Conservation (phyloP, 2,888 invertebrate species). For the Tanytarsus gracilentus region DNA sequence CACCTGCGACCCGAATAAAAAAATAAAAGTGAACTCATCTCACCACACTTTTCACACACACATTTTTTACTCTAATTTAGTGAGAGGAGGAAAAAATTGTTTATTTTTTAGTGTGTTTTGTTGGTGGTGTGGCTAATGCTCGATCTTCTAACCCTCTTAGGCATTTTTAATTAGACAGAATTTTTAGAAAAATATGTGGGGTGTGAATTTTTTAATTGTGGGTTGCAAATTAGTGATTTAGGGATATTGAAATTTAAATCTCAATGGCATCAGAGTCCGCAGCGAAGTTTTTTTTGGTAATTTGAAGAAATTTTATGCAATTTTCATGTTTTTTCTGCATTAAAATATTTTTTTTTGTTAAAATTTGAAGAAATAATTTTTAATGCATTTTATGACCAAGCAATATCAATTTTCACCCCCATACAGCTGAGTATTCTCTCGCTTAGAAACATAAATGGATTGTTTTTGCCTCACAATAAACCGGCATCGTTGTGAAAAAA, state of each 20-base stretch:
- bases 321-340: constrained; percentile 1
- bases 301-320: too few relatives aligned
- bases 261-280: too few relatives aligned
- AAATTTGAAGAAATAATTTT: neutral
- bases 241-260: too few relatives aligned
- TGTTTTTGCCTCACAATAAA: too few relatives aligned
- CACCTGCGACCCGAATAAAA: constrained; percentile 20
- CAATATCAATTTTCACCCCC: neutral
- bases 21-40: too few relatives aligned
- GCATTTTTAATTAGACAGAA: constrained; percentile 25
- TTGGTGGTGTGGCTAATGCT: neutral
- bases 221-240: too few relatives aligned
- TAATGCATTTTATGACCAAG: neutral
- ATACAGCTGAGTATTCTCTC: neutral
- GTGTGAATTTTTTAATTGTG: too few relatives aligned
- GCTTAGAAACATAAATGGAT: constrained; percentile 24
- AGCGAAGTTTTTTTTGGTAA: too few relatives aligned
- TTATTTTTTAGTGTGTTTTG: neutral
- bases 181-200: too few relatives aligned
- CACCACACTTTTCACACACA: constrained; percentile 27
- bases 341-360: neutral
- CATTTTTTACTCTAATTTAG: constrained; percentile 27
- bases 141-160: constrained; percentile 14
- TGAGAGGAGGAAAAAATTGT: neutral
- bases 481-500: too few relatives aligned